phyloP scores from a whole-genome alignment of 2,113 vertebrate species.

The Hyaena hyaena region DNA sequence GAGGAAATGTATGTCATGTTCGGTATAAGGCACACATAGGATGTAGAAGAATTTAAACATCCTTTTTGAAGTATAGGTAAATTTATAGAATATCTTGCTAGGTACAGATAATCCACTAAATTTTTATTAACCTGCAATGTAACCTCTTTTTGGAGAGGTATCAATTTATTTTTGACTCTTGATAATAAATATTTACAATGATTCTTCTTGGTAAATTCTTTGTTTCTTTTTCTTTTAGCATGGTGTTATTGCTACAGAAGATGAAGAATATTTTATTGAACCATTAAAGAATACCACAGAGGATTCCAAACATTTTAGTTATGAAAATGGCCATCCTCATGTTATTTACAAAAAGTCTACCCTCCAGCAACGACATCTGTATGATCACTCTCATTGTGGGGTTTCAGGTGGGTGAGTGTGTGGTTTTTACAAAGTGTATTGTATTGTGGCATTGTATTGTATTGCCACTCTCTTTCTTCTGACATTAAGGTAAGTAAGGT shows the following conservation, averaged over 20 bases:
- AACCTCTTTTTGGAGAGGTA: neutral
- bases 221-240: slow-evolving; percentile 89
- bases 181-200: slow-evolving; percentile 51
- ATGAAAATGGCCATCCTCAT: slow-evolving; percentile 95
- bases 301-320: slow-evolving; percentile 91
- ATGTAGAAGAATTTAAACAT: slow-evolving; percentile 1
- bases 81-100: neutral
- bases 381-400: slow-evolving; percentile 94
- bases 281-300: slow-evolving; percentile 96
- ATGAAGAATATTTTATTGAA: slow-evolving; percentile 99
- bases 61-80: neutral
- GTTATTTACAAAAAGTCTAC: slow-evolving; percentile 99
- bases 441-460: neutral
- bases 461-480: slow-evolving; percentile 7
- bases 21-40: neutral
- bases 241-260: slow-evolving; percentile 98
- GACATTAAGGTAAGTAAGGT: neutral
- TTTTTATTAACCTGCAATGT: neutral
- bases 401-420: slow-evolving; percentile 92
- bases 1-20: neutral
- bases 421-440: slow-evolving; percentile 27
- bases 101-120: neutral
- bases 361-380: slow-evolving; percentile 90
- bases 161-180: slow-evolving; percentile 51
- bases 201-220: slow-evolving; percentile 70